Base-by-base conservation (phyloP, 2,888 invertebrate genomes). In the Strigamia crassipes region DNA sequence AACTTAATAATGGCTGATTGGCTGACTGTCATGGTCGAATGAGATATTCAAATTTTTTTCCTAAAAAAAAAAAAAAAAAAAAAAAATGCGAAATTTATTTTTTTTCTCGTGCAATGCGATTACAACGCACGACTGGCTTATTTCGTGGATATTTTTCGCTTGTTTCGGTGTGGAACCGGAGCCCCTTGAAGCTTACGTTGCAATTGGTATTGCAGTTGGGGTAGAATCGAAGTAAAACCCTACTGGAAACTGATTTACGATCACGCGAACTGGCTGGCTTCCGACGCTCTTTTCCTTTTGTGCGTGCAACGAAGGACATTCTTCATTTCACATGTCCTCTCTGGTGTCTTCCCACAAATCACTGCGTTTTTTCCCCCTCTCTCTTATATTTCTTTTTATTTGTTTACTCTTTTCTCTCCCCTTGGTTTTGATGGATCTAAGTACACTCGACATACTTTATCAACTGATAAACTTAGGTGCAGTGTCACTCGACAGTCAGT, bases 241-340 rank as follows among this genome's bases (percentile, higher is more conserved):
- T 8, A 23, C 61, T 66, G 61, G 18, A 18, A 66, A 66, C 61
- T 66, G 61, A 66, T 66, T 66, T 66, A 66, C 61, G 61, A 66
- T 66, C 61, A 18, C 8, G 61, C 18, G 61, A 66, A 66, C 61
- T 66, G 61, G 61, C 61, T 66, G 61, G 21, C 61, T 66, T 66
- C 61, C 61, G 61, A 23, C 61, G 61, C 61, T 23, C 21, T 66
- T 66, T 23, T 66, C 61, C 46, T 46, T 66, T 66, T 66, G 61
- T 66, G 23, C 61, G 23, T 23, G 61, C 61, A 66, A 21, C 18
- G 21, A 66, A 66, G 23, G 61, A 66, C 61, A 66, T 66, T 66
- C 61, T 66, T 66, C 61, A 66, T 66, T 66, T 66, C 61, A 66
- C 18, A 66, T 66, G 61, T 66, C 61, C 61, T 18, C 13, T n/a